Evolutionary conservation across 1,140 invertebrate species (phyloP), one percentile per base, ranked within the genome.

Genomic region (Meteorus sp.): DNA sequence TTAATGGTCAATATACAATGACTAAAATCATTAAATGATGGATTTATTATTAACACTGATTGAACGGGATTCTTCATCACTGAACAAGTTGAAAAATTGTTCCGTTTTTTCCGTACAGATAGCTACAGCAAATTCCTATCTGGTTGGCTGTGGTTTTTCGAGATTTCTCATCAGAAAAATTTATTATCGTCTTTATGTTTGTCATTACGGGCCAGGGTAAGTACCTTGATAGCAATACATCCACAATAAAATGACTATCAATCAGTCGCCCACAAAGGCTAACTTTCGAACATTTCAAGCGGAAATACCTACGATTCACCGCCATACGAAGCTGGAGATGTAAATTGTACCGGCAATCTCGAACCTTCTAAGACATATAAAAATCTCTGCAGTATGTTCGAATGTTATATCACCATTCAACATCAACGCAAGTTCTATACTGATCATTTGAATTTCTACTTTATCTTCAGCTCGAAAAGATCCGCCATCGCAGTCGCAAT

Each of bases 131-230:
- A 85, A 89, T 68, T 89, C 88, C 3, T 85, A 86, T 67, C 76
- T 85, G 52, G 84, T 91, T 39, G 89, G 89, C 19, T 91, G 89
- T 72, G 89, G 89, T 11, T 91, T 84, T 70, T 81, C 87, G 1
- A 89, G 86, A 76, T 90, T 87, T 75, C 89, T 86, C 72, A 87
- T 85, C 59, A 90, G 89, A 74, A 79, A 89, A 39, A 20, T 50
- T 1, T 53, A 17, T 3, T 37, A 44, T 45, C 37, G 35, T 22
- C 31, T 58, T 8, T 90, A 89, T 71, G 86, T 91, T 8, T 91
- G 89, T 78, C 90, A 91, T 76, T 91, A 91, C 71, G 89, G 88
- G 60, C 88, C 88, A 8, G 86, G 85, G 85, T 86, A 77, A 80
- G 81, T 76, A 25, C 44, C 27, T 33, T n/a, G n/a, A n/a, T n/a